Conservation (phyloP, 2,797 vertebrate species). For the Phataginus tetradactyla region DNA sequence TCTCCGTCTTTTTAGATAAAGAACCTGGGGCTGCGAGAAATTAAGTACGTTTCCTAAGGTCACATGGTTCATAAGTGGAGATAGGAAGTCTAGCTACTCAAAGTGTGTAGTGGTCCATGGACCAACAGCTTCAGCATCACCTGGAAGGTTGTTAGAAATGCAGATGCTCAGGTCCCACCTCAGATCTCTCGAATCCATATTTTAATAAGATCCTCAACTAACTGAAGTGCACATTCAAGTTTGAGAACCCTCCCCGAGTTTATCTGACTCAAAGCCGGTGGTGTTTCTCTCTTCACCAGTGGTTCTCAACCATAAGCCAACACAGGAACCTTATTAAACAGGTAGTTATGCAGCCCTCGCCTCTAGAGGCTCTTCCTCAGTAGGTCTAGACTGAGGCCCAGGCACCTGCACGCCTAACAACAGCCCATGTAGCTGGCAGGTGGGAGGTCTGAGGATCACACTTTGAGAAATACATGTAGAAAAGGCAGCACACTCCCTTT, state of each 20-base stretch:
- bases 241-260: not conserved
- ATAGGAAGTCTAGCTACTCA: not conserved
- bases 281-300: not conserved
- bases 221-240: not conserved
- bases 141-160: not conserved
- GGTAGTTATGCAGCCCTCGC: not conserved
- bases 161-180: not conserved
- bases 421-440: not conserved
- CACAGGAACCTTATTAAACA: not conserved
- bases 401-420: not conserved
- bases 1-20: not conserved
- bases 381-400: not conserved
- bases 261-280: not conserved
- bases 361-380: not conserved
- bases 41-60: not conserved
- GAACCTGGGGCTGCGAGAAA: not conserved
- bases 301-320: not conserved
- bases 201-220: not conserved
- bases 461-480: not conserved
- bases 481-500: not conserved
- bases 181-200: not conserved
- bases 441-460: not conserved
- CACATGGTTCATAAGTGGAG: not conserved
- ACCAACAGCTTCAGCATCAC: too few relatives aligned
- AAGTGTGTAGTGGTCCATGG: not conserved